Evolutionary conservation across 2,113 vertebrate genomes (phyloP), one percentile per base, ranked within the genome.

Genomic region (Diphyllodes magnificus): DNA sequence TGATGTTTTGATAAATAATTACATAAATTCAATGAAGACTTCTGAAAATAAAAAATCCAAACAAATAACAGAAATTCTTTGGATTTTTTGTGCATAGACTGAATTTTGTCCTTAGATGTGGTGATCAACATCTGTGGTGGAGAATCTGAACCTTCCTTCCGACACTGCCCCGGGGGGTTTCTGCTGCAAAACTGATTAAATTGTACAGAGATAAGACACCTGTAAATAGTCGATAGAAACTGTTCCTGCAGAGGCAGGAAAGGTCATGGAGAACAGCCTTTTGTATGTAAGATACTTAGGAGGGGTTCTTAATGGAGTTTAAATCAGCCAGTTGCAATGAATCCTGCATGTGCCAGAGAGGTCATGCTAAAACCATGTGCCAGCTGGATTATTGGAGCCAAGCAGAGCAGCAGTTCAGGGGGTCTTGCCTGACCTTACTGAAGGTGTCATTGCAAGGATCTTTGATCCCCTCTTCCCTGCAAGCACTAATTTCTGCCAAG

Each of bases 111-210:
- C 59, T 90, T 82, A 72, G 79, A 64, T 6, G 22, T 51, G 25
- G 4, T n/a, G 23, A 63, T 78, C 61, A 35, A 13, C 27, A 15
- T 24, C 54, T 53, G 15, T 35, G 23, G 8, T 73, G 33, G 15
- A 57, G 45, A 81, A 88, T 66, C 68, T 63, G 24, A 66, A 63
- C 15, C 23, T 66, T 89, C 57, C n/a, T 82, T 61, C 37, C 3
- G 6, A 68, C 49, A 19, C 13, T 64, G 6, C 31, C 53, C 35
- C 40, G 31, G 40, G 53, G 51, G 13, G 13, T 18, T 87, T 28
- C 88, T 90, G 45, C 70, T 82, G 31, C 53, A 90, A 76, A 92
- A 94, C 20, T 61, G 66, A 85, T 90, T 87, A 85, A 90, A 85
- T 61, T 49, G 28, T 35, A 42, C 45, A 61, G 31, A 81, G 83